These are phyloP conservation scores for Eidolon dupreanum DNA, from an alignment of 2,797 vertebrate species.

Conservation along the genomic window DNA sequence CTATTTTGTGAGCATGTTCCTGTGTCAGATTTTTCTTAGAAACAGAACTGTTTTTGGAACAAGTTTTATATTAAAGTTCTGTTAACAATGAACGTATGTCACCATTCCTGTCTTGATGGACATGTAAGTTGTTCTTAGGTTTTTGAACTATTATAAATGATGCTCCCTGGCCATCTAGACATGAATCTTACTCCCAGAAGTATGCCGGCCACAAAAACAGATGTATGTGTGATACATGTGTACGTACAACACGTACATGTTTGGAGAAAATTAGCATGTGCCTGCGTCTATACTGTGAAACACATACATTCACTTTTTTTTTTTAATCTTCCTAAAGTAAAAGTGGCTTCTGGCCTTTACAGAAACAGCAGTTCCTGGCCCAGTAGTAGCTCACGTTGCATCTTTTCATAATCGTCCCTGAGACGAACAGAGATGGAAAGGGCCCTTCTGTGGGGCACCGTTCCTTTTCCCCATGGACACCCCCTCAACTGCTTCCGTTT, in stretches of 20 bases:
- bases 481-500: background rate
- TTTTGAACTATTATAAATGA: background rate
- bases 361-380: background rate
- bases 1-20: background rate
- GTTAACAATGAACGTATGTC: background rate
- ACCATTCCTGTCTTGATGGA: background rate
- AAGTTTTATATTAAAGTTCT: background rate
- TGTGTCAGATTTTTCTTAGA: background rate
- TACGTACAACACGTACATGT: too few species aligned
- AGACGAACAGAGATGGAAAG: background rate
- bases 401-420: background rate
- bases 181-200: background rate
- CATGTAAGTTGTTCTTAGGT: background rate
- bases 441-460: background rate
- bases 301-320: background rate
- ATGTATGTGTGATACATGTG: background rate
- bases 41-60: background rate
- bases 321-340: background rate
- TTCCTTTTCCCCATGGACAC: accelerated
- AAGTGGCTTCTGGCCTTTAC: background rate
- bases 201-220: background rate
- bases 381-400: accelerated
- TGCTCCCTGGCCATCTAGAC: background rate
- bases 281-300: background rate
- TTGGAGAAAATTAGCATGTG: background rate